Percentiles rank a stretch among this genome's conserved stretches.
phyloP scores from a whole-genome alignment of 2,888 invertebrate genomes.

The Rhingia rostrata region DNA sequence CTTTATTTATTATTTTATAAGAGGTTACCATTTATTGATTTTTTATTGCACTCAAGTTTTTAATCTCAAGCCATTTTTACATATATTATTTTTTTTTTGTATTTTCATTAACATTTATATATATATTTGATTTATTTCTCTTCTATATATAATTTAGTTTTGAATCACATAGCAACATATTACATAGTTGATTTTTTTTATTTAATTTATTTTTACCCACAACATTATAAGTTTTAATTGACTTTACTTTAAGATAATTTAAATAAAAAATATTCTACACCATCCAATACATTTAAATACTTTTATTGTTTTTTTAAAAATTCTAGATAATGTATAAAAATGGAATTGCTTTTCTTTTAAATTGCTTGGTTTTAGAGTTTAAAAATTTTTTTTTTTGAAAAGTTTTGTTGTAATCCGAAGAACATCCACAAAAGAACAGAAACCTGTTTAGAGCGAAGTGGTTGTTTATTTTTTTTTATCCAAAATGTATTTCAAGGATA shows the following conservation, averaged over 20 bases:
- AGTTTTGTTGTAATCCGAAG: slow-evolving; percentile 30
- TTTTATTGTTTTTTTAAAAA: slow-evolving; percentile 47
- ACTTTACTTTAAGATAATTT: slow-evolving; percentile 68
- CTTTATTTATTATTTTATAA: slow-evolving; percentile 61
- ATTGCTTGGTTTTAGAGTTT: slow-evolving; percentile 46
- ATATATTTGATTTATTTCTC: slow-evolving; percentile 51
- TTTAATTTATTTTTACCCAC: slow-evolving; percentile 53
- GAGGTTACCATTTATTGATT: slow-evolving; percentile 39
- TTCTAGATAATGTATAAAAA: slow-evolving; percentile 72
- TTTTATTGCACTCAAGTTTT: slow-evolving; percentile 40
- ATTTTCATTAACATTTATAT: slow-evolving; percentile 60
- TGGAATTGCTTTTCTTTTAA: slow-evolving; percentile 60
- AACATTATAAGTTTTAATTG: slow-evolving; percentile 70
- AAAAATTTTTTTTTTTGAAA: slow-evolving; percentile 9
- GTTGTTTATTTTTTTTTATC: slow-evolving; percentile 31
- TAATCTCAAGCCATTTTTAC: slow-evolving; percentile 43
- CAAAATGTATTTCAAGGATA: slow-evolving; percentile 16
- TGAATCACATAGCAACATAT: slow-evolving; percentile 50
- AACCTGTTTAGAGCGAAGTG: slow-evolving; percentile 56
- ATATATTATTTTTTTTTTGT: slow-evolving; percentile 7
- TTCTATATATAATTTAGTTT: slow-evolving; percentile 45
- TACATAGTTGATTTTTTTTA: slow-evolving; percentile 29
- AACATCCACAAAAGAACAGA: slow-evolving; percentile 55
- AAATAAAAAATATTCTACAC: slow-evolving; percentile 61
- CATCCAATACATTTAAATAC: slow-evolving; percentile 56